Base-by-base conservation (phyloP, 2,113 vertebrate species). In the Neogobius melanostomus region DNA sequence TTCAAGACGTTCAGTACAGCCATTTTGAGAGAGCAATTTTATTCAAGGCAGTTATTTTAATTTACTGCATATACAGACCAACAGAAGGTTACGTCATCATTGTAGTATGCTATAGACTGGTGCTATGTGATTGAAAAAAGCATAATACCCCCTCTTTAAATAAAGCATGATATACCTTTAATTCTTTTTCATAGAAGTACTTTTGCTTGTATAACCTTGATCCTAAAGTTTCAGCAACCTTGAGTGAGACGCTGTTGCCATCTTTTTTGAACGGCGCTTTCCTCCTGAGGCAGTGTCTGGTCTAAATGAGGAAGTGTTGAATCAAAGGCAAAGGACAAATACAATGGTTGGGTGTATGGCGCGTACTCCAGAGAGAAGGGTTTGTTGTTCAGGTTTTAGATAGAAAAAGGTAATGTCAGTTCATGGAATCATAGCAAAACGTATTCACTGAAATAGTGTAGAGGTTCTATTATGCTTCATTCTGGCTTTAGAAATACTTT, bases 221-320 rank as follows among this genome's bases (percentile, higher is more conserved):
- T 47, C 15, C 4, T 47, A 46, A 64, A 64, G 61, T 46, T 47
- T 17, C 15, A 17, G 44, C 21, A 47, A 64, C 61, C 61, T 47
- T 64, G 61, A 64, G 1, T 1, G 16, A 64, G 61, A 8, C 17
- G 45, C 43, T 63, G 61, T 15, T 60, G 57, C 57, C 17, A 28
- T 56, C 53, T 17, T 56, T 61, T 61, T 44, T 61, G 57, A 43
- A 43, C 57, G 15, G 57, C n/a, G 11, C 57, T 44, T 64, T 64
- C 16, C 44, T 64, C 61, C 61, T 10, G 44, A 11, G 61, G 61
- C 61, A 15, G 36, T 21, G 45, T 21, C 44, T 16, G 61, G 7
- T 44, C 44, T 64, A 64, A 64, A 46, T 64, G 45, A 44, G 61
- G 61, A 64, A 64, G 61, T 17, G 61, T 64, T 64, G 45, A 10